A percentile compares a stretch with the other conserved stretches of the same genome.
Conservation (phyloP, 2,113 vertebrate genomes). For the Grus americana region DNA sequence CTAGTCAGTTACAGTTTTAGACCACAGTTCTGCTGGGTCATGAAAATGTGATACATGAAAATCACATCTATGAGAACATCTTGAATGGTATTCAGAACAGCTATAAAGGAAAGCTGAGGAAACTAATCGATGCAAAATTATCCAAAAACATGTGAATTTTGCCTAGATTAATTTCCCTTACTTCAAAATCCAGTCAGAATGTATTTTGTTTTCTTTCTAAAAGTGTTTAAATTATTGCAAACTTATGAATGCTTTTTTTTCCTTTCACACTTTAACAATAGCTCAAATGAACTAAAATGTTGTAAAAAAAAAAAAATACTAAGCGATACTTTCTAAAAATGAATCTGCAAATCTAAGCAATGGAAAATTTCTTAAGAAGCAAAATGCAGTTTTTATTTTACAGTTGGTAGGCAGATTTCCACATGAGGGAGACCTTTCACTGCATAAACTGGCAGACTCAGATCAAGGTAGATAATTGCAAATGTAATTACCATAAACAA, state of each 20-base stretch:
- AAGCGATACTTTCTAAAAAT: background rate
- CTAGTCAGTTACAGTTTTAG: background rate
- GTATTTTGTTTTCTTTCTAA: background rate
- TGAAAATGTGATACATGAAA: background rate
- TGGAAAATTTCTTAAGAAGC: background rate
- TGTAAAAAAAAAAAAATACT: background rate
- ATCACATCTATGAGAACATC: background rate
- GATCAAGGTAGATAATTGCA: background rate
- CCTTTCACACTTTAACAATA: background rate
- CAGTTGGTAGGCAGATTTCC: conserved; percentile 13
- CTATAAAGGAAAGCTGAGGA: background rate
- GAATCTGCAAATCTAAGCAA: background rate
- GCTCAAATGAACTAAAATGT: background rate
- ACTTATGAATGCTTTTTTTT: background rate
- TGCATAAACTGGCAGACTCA: background rate
- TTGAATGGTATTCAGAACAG: background rate
- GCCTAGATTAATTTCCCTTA: background rate
- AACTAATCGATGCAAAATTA: background rate
- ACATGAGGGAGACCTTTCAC: conserved; percentile 53
- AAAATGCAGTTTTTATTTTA: background rate
- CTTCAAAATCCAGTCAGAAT: too few species aligned
- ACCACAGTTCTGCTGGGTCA: background rate
- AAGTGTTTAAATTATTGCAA: background rate
- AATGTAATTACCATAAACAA: background rate
- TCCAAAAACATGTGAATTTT: background rate